Evolutionary conservation across 2,113 vertebrate genomes (phyloP), one percentile per base, ranked within the genome.

Genomic region (Nibea coibor): DNA sequence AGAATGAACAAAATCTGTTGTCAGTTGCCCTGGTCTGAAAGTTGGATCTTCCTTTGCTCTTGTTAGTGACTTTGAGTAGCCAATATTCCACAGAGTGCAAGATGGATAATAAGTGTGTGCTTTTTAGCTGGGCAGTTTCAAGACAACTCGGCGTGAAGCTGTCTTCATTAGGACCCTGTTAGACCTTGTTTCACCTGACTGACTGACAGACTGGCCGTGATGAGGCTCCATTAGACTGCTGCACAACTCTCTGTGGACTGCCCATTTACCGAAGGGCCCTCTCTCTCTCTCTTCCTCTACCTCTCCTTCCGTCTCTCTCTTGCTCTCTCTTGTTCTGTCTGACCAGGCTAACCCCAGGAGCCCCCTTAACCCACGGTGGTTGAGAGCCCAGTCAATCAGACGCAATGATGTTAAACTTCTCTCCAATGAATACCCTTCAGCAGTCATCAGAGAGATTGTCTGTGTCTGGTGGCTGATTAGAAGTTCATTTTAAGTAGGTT

Each of bases 101-200:
- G 90, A 74, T 61, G 66, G 78, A 86, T 87, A 87, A 84, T 89
- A 86, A 82, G 73, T 81, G 76, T 84, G 74, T 83, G 69, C 70
- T 81, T 84, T 89, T 83, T 83, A 84, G 72, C 43, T 54, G 64
- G 81, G 56, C 72, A 83, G 84, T 84, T 88, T 84, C 73, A 70
- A 90, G 90, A 89, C 83, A 78, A 78, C 75, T 84, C n/a, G 10
- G 81, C 86, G 89, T 77, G 75, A 90, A 84, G 84, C 90, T 78
- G 83, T 93, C 92, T 93, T 93, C 92, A 93, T 93, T 94, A 93
- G 77, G 80, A 89, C 83, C 83, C 89, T 17, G 75, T 91, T 91
- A 89, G 89, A 88, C 82, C 88, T 86, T 73, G 89, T 87, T 92
- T 93, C 91, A 92, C 89, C 89, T 88, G 85, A 86, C 81, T 90